Evolutionary conservation across 2,888 invertebrate genomes (phyloP).

Genomic region (Deilephila elpenor): DNA sequence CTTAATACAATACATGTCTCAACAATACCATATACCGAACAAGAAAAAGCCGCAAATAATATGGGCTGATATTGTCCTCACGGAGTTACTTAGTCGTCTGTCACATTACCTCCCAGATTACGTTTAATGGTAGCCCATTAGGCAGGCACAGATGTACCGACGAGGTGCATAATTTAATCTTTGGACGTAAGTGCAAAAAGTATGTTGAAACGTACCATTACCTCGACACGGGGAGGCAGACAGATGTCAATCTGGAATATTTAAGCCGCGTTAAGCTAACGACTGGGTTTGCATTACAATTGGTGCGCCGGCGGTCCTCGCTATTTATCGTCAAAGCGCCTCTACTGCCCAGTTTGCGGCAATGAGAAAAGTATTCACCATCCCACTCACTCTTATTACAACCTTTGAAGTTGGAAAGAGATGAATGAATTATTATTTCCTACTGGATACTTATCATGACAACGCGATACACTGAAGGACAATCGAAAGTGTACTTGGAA

Average conservation of each 20-base stretch:
- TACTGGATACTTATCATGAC: slow-evolving; percentile 23
- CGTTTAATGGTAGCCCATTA: slow-evolving; percentile 22
- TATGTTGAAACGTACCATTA: slow-evolving; percentile 29
- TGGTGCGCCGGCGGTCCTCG: slow-evolving; percentile 30
- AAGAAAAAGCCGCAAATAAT: not conserved
- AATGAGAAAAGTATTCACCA: slow-evolving; percentile 19
- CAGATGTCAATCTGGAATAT: slow-evolving; percentile 39
- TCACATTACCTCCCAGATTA: slow-evolving; percentile 22
- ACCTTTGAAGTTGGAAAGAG: not conserved
- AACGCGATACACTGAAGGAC: slow-evolving; percentile 34
- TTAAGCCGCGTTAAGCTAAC: slow-evolving; percentile 38
- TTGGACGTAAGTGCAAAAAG: slow-evolving; percentile 23
- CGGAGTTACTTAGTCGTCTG: slow-evolving; percentile 1
- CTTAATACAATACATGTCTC: no score
- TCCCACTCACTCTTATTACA: not conserved
- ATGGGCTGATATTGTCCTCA: not conserved
- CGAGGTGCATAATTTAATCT: slow-evolving; percentile 24
- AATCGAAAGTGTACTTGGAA: slow-evolving; percentile 31
- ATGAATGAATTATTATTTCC: slow-evolving; percentile 24
- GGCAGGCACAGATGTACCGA: slow-evolving; percentile 9
- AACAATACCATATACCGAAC: not conserved
- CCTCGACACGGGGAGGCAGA: slow-evolving; percentile 24
- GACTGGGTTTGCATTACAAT: slow-evolving; percentile 38
- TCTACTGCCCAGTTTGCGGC: slow-evolving; percentile 21
- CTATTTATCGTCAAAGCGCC: slow-evolving; percentile 25